phyloP scores from a whole-genome alignment of 2,113 vertebrate species.

The Aleadryas rufinucha region DNA sequence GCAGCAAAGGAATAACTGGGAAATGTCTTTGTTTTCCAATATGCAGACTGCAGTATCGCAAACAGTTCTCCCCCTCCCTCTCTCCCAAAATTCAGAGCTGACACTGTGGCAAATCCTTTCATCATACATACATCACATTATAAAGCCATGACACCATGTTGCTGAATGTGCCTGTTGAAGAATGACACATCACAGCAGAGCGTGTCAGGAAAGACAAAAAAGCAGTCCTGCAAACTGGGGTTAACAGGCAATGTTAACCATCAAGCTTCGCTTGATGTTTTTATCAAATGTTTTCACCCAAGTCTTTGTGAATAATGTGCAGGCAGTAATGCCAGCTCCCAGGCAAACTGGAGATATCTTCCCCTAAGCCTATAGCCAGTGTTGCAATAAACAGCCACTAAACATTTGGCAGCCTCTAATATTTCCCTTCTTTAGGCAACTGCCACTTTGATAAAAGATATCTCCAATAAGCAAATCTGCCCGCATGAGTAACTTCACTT shows the following conservation, averaged over 20 bases:
- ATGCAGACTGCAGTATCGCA: not conserved
- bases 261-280: not conserved
- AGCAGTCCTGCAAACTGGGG: not conserved
- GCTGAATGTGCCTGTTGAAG: not conserved
- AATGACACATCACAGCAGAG: not conserved
- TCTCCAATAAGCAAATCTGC: not conserved
- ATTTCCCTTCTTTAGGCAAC: not conserved
- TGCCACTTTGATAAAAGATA: not conserved
- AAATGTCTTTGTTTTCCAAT: not conserved
- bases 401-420: not conserved
- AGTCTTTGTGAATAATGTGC: not conserved
- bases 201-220: not conserved
- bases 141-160: not conserved
- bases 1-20: not conserved
- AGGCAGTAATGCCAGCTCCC: not conserved
- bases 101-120: not conserved
- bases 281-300: conserved; percentile 18
- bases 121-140: not conserved
- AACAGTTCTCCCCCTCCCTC: not conserved
- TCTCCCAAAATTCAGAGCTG: not conserved
- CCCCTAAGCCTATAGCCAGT: not conserved
- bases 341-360: not conserved
- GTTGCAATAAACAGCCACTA: conserved; percentile 23
- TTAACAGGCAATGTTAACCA: not conserved
- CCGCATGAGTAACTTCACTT: not conserved